These are phyloP conservation scores for Cantharis lateralis DNA, from an alignment of 2,888 invertebrate species.

Conservation along the genomic window DNA sequence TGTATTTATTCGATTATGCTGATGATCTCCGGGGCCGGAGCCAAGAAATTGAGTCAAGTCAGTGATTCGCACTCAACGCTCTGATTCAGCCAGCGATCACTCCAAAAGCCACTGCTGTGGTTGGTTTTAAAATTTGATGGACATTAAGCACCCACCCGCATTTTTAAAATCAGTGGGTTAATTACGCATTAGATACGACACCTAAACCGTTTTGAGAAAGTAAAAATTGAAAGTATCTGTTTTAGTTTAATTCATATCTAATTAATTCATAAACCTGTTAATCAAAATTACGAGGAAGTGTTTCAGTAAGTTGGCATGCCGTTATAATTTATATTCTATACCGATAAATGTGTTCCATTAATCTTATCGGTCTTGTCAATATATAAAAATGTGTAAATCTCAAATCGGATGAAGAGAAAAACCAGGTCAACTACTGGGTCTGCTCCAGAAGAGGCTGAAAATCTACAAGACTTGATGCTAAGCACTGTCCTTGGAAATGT, in stretches of 20 bases:
- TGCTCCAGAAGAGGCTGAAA: no score
- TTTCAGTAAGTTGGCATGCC: not conserved
- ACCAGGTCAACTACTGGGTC: no score
- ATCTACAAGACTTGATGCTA: no score
- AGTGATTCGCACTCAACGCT: no score
- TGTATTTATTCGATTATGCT: not conserved
- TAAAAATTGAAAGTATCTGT: slow-evolving; percentile 5
- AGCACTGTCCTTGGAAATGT: no score
- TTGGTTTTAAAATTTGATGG: not conserved
- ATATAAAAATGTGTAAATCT: not conserved
- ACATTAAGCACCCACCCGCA: not conserved
- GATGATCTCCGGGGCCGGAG: no score
- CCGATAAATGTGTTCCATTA: not conserved
- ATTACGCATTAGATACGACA: not conserved
- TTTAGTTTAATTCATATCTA: not conserved
- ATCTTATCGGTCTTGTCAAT: not conserved
- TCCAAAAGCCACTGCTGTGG: no score
- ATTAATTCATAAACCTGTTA: not conserved
- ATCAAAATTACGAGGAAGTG: not conserved
- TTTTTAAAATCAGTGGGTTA: not conserved
- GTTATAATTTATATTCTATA: not conserved
- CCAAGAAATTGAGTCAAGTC: no score
- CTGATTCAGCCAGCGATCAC: no score
- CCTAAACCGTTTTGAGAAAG: not conserved
- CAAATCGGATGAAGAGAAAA: no score